Base-by-base conservation (phyloP, 2,888 invertebrate genomes). In the Conistra vaccinii region DNA sequence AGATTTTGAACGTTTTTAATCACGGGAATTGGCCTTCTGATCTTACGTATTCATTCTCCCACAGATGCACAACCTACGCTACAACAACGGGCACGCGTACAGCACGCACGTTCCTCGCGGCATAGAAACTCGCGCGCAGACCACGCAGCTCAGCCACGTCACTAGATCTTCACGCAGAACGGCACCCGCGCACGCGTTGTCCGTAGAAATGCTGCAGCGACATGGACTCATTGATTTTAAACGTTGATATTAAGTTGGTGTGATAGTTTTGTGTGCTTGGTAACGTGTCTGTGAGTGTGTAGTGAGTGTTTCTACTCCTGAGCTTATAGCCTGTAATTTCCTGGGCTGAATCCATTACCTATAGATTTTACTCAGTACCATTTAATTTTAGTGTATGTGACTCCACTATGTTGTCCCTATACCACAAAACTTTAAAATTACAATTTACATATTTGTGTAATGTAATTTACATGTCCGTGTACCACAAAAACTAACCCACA, bases 151-250 rank as follows among this genome's bases (percentile, higher is more conserved):
- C 55, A 94, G 94, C 35, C 93, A 94, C 85, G 95, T 95, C 81
- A 95, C 96, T 1, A 92, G 96, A 3, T 96, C 95, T 0, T 95
- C 96, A 7, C 92, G 96, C 0, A 91, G 95, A 32, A 94, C 95
- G 0, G 95, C 94, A 80, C 96, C 95, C 3, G 93, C 95, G 83
- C 96, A 96, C 72, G 92, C 94, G 0, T 89, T 96, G 23, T 95
- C 95, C 4, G 93, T 90, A 0, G 96, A 95, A 20, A 94, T 96
- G 95, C 87, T 96, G 72, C 96, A 95, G 81, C 86, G 95, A 20
- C 96, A 96, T 80, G 95, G 95, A 0, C 94, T 94, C n/a, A 91
- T 94, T n/a, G 95, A 95, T 73, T 93, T 91, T 53, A 94, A 92
- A 73, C 95, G 94, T 80, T 95, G 88, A 91, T 83, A 55, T 17